phyloP scores from a whole-genome alignment of 2,797 vertebrate genomes.

The Darevskia mixta region DNA sequence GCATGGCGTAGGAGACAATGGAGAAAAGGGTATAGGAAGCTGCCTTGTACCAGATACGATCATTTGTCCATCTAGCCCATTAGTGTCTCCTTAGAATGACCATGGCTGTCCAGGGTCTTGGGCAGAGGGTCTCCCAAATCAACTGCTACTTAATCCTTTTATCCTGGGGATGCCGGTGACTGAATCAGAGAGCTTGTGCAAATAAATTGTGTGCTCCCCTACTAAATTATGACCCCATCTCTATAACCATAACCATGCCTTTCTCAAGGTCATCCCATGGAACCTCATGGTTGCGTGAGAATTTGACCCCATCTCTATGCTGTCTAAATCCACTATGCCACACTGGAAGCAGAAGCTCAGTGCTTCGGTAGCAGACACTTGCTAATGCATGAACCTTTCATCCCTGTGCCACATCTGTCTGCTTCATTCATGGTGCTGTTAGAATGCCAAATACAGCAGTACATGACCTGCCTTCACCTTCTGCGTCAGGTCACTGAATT shows the following conservation, averaged over 20 bases:
- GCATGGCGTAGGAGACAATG: background rate
- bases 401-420: background rate
- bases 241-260: background rate
- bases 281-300: background rate
- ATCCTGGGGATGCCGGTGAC: background rate
- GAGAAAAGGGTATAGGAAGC: background rate
- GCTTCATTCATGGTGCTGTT: constrained; percentile 11
- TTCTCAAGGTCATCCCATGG: background rate
- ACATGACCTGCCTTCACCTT: background rate
- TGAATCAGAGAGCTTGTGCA: background rate
- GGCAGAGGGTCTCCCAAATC: background rate
- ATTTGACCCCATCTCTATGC: background rate
- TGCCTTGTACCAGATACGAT: background rate
- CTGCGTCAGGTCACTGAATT: background rate
- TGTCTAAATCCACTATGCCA: background rate
- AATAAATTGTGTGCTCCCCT: background rate
- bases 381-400: background rate
- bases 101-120: background rate
- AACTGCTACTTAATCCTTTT: background rate
- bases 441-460: background rate
- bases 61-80: background rate
- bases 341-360: background rate
- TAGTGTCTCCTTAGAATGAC: background rate
- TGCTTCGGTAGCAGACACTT: background rate
- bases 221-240: background rate